phyloP scores from a whole-genome alignment of 1,140 invertebrate genomes.

The Hycleus phaleratus region DNA sequence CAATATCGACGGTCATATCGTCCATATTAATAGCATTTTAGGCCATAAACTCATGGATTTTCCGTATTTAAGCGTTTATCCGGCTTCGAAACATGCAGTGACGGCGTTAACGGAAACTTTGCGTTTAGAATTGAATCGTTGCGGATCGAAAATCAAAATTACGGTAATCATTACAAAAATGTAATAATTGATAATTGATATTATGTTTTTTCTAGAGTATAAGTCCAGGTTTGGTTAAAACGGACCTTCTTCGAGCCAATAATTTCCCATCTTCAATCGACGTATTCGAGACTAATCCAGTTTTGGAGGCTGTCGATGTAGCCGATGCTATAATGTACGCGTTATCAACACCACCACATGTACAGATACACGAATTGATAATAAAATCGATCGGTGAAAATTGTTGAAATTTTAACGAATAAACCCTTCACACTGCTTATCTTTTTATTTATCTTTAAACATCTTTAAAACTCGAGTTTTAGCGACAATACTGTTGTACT shows the following conservation, averaged over 20 bases:
- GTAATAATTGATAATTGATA: not conserved
- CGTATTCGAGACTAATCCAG: conserved; percentile 15
- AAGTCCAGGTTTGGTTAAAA: conserved; percentile 16
- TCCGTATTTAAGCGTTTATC: conserved; percentile 45
- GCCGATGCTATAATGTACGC: conserved; percentile 51
- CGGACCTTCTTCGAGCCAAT: conserved; percentile 16
- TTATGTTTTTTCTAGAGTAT: conserved; percentile 11
- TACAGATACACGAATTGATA: conserved; percentile 46
- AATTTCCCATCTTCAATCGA: conserved; percentile 9
- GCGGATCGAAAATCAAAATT: conserved; percentile 14
- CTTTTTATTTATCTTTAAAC: too few relatives aligned
- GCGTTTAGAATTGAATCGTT: conserved; percentile 40
- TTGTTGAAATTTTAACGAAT: too few relatives aligned
- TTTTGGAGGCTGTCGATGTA: conserved; percentile 43
- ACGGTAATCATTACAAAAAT: conserved; percentile 10
- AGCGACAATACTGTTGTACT: not conserved
- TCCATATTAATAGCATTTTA: conserved; percentile 59
- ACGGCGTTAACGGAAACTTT: conserved; percentile 51
- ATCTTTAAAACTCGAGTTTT: not conserved
- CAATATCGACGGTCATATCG: conserved; percentile 57
- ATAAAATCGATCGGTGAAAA: not conserved
- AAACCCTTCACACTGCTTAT: too few relatives aligned
- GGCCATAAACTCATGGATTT: conserved; percentile 39
- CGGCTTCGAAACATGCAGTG: conserved; percentile 52
- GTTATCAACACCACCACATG: conserved; percentile 49